phyloP scores from a whole-genome alignment of 2,888 invertebrate species.

The Brachypterus glaber region DNA sequence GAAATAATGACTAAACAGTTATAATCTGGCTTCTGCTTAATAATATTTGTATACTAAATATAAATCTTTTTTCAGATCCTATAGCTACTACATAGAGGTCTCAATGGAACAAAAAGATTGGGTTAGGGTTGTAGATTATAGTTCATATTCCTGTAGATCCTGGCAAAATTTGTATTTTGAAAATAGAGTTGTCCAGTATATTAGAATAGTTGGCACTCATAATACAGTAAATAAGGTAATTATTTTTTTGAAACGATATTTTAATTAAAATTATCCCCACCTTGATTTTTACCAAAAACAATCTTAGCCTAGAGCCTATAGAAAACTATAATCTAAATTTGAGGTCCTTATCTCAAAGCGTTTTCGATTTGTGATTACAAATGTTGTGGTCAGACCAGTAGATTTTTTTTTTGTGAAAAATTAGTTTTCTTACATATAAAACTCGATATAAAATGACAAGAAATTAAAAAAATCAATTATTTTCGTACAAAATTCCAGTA shows the following conservation, averaged over 20 bases:
- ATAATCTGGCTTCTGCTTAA: conserved; percentile 1
- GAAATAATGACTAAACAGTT: neutral
- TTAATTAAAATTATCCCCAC: too few species aligned
- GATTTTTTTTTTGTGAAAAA: too few species aligned
- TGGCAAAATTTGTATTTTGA: conserved; percentile 95
- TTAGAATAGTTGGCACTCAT: conserved; percentile 78
- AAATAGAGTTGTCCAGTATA: conserved; percentile 76
- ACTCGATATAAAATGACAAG: too few species aligned
- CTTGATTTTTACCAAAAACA: too few species aligned
- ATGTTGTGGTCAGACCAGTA: too few species aligned
- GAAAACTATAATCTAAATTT: too few species aligned
- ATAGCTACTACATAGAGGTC: conserved; percentile 85
- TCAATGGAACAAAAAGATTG: conserved; percentile 94
- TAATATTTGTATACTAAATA: conserved; percentile 2
- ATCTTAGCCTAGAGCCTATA: too few species aligned
- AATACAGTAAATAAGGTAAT: conserved; percentile 86
- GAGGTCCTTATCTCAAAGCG: too few species aligned
- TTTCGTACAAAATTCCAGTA: neutral
- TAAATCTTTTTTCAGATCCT: conserved; percentile 49
- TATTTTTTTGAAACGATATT: conserved; percentile 4
- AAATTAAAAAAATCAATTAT: too few species aligned
- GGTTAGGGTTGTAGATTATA: conserved; percentile 88
- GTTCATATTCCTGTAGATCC: conserved; percentile 85
- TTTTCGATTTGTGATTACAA: too few species aligned
- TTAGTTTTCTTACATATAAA: too few species aligned